Percentiles rank a stretch among this genome's conserved stretches.
phyloP scores from a whole-genome alignment of 2,113 vertebrate genomes.

The Balaenoptera acutorostrata region DNA sequence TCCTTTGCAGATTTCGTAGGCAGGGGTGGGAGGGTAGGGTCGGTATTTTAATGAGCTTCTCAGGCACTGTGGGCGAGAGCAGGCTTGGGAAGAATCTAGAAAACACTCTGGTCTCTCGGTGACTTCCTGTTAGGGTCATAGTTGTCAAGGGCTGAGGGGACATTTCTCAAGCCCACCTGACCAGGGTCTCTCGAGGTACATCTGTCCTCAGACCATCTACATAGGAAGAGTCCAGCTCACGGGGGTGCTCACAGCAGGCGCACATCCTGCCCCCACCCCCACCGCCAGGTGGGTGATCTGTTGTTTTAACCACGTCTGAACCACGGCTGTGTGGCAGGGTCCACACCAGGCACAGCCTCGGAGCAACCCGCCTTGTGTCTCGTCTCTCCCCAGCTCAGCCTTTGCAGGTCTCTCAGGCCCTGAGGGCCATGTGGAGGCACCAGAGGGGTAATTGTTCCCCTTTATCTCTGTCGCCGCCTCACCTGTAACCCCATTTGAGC shows the following conservation, averaged over 20 bases:
- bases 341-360: background rate
- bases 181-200: background rate
- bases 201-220: background rate
- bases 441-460: background rate
- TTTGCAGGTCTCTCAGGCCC: background rate
- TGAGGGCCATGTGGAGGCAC: fast-evolving
- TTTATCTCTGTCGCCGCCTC: background rate
- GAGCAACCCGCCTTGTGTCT: background rate
- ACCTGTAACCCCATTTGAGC: background rate
- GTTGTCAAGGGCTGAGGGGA: background rate
- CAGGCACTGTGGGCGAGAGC: too few species aligned
- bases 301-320: background rate
- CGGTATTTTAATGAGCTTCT: background rate
- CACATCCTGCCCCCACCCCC: background rate
- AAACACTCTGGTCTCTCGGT: background rate
- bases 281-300: background rate
- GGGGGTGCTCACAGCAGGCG: too few species aligned
- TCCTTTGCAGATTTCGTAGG: background rate
- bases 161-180: background rate
- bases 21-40: fast-evolving
- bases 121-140: background rate
- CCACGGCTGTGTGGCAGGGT: background rate
- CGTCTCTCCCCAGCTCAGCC: background rate
- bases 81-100: background rate
- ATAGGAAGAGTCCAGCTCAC: background rate